phyloP scores from a whole-genome alignment of 1,140 invertebrate species.

The Pygmarrhopalites habei region DNA sequence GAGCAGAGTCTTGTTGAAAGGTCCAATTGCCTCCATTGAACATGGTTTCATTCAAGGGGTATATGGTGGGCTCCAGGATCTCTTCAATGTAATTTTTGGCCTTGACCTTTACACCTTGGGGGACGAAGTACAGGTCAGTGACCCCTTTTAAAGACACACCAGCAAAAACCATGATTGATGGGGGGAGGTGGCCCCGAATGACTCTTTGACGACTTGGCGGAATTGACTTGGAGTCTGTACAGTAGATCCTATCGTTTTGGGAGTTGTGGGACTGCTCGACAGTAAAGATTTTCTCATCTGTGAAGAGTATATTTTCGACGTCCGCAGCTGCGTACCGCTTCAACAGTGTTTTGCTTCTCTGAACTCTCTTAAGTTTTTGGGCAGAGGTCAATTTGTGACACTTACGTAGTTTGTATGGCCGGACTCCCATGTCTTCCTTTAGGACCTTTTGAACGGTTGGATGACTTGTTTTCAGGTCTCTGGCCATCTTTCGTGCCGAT shows the following conservation, averaged over 20 bases:
- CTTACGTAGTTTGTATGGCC: neutral
- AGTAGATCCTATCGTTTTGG: neutral
- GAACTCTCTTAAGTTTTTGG: neutral
- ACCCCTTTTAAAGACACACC: constrained; percentile 11
- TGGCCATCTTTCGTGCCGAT: neutral
- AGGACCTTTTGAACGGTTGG: constrained; percentile 1
- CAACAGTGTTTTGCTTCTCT: neutral
- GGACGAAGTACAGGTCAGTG: constrained; percentile 4
- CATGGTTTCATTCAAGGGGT: constrained; percentile 9
- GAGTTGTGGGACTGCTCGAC: too few species aligned
- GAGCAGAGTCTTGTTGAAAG: constrained; percentile 27
- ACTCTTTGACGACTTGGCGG: neutral
- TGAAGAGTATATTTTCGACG: constrained; percentile 15
- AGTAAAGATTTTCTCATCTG: constrained; percentile 25
- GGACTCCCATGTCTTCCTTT: constrained; percentile 8
- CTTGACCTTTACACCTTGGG: constrained; percentile 14
- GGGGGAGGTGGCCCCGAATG: constrained; percentile 13
- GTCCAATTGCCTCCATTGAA: constrained; percentile 21
- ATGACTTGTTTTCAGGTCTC: neutral
- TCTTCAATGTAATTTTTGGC: constrained; percentile 20
- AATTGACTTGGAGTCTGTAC: constrained; percentile 10
- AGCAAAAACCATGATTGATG: constrained; percentile 20
- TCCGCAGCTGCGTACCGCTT: neutral
- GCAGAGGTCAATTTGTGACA: neutral
- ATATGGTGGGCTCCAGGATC: constrained; percentile 18